Percentiles rank a stretch among this genome's conserved stretches.
Conservation (phyloP, 2,888 invertebrate genomes). For the Muscina levida region DNA sequence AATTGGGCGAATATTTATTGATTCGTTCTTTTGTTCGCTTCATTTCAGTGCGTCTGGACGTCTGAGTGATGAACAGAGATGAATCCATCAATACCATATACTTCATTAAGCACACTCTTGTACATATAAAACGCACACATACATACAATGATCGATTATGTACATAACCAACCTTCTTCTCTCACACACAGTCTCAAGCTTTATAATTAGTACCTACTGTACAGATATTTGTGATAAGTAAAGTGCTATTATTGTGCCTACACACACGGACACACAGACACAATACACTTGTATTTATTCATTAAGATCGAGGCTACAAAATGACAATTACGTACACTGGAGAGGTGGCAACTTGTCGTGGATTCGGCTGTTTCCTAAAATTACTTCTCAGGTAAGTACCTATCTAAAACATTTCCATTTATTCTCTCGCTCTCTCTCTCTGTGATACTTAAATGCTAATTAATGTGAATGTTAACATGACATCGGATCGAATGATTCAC, state of each 20-base stretch:
- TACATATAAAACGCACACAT: neutral
- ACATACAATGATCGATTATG: neutral
- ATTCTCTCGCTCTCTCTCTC: no score
- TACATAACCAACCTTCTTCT: neutral
- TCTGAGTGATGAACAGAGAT: no score
- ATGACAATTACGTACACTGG: slow-evolving; percentile 94
- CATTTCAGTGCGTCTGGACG: no score
- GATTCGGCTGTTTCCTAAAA: slow-evolving; percentile 93
- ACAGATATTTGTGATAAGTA: slow-evolving; percentile 8
- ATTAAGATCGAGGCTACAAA: slow-evolving; percentile 64
- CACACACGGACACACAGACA: slow-evolving; percentile 18
- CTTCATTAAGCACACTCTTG: neutral
- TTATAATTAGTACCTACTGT: slow-evolving; percentile 11
- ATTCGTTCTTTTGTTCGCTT: no score
- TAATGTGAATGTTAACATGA: no score
- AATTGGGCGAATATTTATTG: no score
- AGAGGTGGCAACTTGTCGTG: slow-evolving; percentile 91
- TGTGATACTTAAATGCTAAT: no score
- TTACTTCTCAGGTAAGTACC: slow-evolving; percentile 86
- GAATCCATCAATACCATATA: no score
- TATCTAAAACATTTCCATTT: no score
- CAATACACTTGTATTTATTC: slow-evolving; percentile 25
- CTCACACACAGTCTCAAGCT: slow-evolving; percentile 4
- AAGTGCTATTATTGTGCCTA: slow-evolving; percentile 20
- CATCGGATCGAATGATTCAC: no score